phyloP scores from a whole-genome alignment of 2,113 vertebrate species.

The Lepus americanus region DNA sequence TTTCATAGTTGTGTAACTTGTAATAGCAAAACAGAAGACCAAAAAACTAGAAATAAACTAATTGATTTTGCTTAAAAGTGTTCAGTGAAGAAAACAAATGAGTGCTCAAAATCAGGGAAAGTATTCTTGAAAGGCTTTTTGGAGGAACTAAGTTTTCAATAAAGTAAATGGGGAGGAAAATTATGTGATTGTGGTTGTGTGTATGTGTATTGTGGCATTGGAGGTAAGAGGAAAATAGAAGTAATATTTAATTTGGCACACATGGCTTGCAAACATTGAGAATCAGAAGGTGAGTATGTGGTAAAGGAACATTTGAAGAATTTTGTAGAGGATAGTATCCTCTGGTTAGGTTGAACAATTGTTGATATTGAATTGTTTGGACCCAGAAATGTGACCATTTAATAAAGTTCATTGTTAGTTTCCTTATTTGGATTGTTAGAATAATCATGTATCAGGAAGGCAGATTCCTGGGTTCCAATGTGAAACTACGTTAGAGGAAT shows the following conservation, averaged over 20 bases:
- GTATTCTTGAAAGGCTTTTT: not conserved
- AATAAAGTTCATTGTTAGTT: not conserved
- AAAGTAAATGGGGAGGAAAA: not conserved
- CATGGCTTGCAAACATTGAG: not conserved
- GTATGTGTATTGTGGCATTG: not conserved
- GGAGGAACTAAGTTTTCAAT: not conserved
- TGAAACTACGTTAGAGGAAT: not conserved
- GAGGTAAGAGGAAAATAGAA: not conserved
- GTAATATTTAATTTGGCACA: not conserved
- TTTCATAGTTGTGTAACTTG: not conserved
- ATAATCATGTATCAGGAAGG: not conserved
- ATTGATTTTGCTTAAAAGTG: not conserved
- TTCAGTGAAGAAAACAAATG: not conserved
- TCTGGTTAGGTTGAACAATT: not conserved
- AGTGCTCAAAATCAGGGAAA: not conserved
- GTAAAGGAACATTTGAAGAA: not conserved
- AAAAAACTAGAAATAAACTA: not conserved
- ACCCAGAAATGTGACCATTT: not conserved
- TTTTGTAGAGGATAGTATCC: not conserved
- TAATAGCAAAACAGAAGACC: not conserved
- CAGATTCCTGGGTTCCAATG: not conserved
- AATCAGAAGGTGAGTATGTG: not conserved
- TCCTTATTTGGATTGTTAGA: not conserved
- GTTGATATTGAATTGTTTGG: not conserved
- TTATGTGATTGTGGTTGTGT: not conserved